Evolutionary conservation across 2,113 vertebrate species (phyloP).

Genomic region (Urocynchramus pylzowi): DNA sequence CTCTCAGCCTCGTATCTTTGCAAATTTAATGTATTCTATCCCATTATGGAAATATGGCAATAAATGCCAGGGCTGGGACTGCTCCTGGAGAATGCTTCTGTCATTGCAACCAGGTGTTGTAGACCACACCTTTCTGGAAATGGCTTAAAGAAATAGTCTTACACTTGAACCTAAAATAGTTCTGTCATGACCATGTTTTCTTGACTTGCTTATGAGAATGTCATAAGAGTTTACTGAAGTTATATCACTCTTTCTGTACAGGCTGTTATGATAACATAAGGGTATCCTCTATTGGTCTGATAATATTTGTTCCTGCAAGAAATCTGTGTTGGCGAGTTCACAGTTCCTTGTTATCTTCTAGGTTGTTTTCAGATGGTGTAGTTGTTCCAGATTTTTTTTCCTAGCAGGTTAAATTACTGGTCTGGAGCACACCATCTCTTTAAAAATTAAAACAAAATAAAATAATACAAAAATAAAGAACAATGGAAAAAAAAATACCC

Average conservation of each 20-base stretch:
- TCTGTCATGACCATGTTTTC: not conserved
- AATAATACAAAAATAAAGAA: not conserved
- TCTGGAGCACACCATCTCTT: not conserved
- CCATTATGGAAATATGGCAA: not conserved
- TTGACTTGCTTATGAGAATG: not conserved
- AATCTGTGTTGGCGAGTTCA: not conserved
- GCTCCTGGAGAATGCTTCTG: not conserved
- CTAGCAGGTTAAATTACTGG: not conserved
- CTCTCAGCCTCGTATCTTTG: not conserved
- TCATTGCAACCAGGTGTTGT: rapidly evolving
- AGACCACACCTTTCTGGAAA: not conserved
- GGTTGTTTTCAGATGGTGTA: not conserved
- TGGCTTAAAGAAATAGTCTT: not conserved
- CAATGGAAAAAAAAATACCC: rapidly evolving
- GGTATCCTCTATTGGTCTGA: not conserved
- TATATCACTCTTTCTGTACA: not conserved
- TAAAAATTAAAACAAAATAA: not conserved
- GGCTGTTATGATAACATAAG: not conserved
- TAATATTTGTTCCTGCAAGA: not conserved
- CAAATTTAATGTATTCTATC: not conserved
- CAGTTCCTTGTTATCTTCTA: not conserved
- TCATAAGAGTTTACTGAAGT: not conserved
- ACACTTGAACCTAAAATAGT: not conserved
- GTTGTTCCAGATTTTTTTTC: not conserved
- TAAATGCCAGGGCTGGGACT: not conserved